Evolutionary conservation across 2,888 invertebrate species (phyloP), one percentile per base, ranked within the genome.

Genomic region (Hydriomena furcata): DNA sequence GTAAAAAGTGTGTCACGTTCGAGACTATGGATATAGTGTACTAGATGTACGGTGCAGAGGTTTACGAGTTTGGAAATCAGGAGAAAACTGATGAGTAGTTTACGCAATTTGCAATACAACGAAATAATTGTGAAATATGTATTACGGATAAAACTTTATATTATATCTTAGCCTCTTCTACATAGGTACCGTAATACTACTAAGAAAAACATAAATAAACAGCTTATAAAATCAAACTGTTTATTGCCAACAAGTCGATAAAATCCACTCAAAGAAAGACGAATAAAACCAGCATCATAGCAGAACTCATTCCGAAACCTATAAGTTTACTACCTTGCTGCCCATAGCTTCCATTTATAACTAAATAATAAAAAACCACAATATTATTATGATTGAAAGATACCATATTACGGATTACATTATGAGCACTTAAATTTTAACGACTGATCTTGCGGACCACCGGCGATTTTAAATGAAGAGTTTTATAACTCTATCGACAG

Each of bases 341-440:
- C 47, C 30, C 52, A 49, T 42, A 65, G 61, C 57, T 61, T 61
- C 70, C 61, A 71, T 68, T 66, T 68, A 63, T 61, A 68, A 61
- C 55, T 61, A 63, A 65, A 68, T 71, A 65, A 64, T 72, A 66
- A 66, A 68, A 68, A 66, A 63, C 65, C 65, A 61, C 60, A 63
- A 46, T 56, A 55, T 48, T 55, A 58, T 61, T 65, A 67, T 70
- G 65, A 70, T 68, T 72, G 69, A 71, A 69, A 66, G 68, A 68
- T 70, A 70, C 60, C 66, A 72, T 74, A 71, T 69, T 66, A 69
- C 61, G 63, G 64, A 73, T 73, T 72, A 68, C 67, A 50, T 61
- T n/a, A 61, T 57, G 49, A 63, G 72, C 71, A 67, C 69, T 76
- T 63, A 76, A 75, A 73, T 41, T 68, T 76, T 76, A 71, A 76